phyloP scores from a whole-genome alignment of 2,113 vertebrate genomes.

The Salvelinus alpinus region DNA sequence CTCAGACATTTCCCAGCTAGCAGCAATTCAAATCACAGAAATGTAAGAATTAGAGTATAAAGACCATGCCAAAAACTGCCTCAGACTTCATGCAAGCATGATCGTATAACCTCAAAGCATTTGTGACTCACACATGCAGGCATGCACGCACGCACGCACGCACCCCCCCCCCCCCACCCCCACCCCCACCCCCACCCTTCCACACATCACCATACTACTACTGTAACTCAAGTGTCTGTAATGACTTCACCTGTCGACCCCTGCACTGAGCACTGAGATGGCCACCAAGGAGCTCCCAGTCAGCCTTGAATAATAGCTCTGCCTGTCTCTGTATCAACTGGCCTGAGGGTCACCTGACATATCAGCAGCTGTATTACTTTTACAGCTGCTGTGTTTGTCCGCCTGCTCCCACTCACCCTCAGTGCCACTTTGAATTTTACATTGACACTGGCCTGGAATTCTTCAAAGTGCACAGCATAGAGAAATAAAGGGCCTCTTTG shows the following conservation, averaged over 20 bases:
- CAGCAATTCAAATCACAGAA: not conserved
- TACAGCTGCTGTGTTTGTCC: constrained; percentile 56
- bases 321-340: constrained; percentile 63
- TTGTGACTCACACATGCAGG: too few species aligned
- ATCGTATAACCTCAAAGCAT: too few species aligned
- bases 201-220: constrained; percentile 4
- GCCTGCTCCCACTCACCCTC: constrained; percentile 26
- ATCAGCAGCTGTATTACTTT: constrained; percentile 54
- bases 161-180: too few species aligned
- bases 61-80: not conserved
- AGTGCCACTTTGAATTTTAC: constrained; percentile 29
- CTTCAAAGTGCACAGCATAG: not conserved
- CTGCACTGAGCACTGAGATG: constrained; percentile 49
- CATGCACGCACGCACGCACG: too few species aligned
- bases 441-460: constrained; percentile 3
- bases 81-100: too few species aligned
- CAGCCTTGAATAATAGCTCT: constrained; percentile 67
- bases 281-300: constrained; percentile 63
- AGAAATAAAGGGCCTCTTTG: not conserved
- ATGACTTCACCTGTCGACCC: constrained; percentile 63
- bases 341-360: constrained; percentile 63
- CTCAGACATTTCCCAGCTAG: not conserved
- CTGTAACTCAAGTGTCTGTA: constrained; percentile 42
- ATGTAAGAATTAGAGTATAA: not conserved
- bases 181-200: not conserved